These are phyloP conservation scores for Lissonota sp. DNA, from an alignment of 2,888 invertebrate species.

Conservation along the genomic window DNA sequence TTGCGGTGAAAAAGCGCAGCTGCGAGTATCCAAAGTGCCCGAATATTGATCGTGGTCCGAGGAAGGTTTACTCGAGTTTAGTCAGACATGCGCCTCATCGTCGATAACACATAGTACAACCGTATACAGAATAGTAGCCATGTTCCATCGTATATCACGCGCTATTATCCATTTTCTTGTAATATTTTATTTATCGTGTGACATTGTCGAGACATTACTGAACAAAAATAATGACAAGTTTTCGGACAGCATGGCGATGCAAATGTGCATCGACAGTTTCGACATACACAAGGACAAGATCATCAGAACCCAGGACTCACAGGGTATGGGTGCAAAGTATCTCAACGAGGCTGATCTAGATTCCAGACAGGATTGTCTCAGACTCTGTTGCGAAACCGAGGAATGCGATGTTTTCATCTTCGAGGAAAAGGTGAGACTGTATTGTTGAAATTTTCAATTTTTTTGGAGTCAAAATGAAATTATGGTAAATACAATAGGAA, in stretches of 20 bases:
- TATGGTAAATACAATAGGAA: no score
- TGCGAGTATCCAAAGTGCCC: conserved; percentile 4
- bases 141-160: conserved; percentile 74
- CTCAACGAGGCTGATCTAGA: conserved; percentile 93
- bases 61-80: background rate
- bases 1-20: background rate
- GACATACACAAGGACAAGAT: conserved; percentile 95
- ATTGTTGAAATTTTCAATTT: no score
- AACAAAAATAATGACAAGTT: conserved; percentile 76
- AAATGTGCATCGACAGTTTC: conserved; percentile 90
- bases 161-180: conserved; percentile 74
- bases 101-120: conserved; percentile 20
- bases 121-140: conserved; percentile 64
- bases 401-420: conserved; percentile 96
- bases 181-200: conserved; percentile 69
- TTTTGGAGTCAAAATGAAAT: no score
- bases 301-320: conserved; percentile 95
- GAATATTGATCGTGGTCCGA: conserved; percentile 64
- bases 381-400: conserved; percentile 94
- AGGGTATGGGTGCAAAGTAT: conserved; percentile 94
- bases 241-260: conserved; percentile 87
- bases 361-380: conserved; percentile 92
- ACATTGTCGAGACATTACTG: conserved; percentile 69
- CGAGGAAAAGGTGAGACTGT: conserved; percentile 92
- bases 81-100: conserved; percentile 63